phyloP scores from a whole-genome alignment of 2,797 vertebrate genomes.

The Cetoscarus ocellatus region DNA sequence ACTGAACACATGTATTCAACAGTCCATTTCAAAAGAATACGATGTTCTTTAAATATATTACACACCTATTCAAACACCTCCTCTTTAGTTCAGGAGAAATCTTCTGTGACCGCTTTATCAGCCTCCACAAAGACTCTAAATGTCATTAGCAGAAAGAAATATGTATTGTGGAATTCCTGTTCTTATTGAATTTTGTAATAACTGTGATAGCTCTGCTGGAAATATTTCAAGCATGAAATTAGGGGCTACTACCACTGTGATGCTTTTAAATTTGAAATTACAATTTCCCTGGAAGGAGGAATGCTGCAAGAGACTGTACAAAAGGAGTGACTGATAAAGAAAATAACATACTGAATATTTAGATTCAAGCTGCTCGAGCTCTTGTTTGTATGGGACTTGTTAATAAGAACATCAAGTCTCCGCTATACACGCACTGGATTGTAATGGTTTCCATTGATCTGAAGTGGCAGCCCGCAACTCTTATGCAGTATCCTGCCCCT shows the following conservation, averaged over 20 bases:
- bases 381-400: constrained; percentile 21
- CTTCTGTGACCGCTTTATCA: constrained; percentile 54
- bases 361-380: constrained; percentile 23
- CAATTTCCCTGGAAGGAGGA: constrained; percentile 52
- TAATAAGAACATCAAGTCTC: too few relatives aligned
- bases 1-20: constrained; percentile 4
- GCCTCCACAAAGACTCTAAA: constrained; percentile 63
- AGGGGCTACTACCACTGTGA: constrained; percentile 38
- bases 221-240: constrained; percentile 78
- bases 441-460: too few relatives aligned
- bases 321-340: constrained; percentile 42
- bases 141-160: constrained; percentile 70
- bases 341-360: constrained; percentile 24
- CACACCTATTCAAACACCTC: constrained; percentile 43
- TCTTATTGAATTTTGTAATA: constrained; percentile 73
- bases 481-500: too few relatives aligned
- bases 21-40: constrained; percentile 13
- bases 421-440: too few relatives aligned
- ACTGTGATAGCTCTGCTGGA: constrained; percentile 61
- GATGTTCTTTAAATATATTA: constrained; percentile 36
- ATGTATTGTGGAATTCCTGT: constrained; percentile 57
- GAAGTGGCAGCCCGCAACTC: too few relatives aligned
- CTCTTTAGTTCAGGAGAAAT: constrained; percentile 38
- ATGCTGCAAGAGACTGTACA: constrained; percentile 37
- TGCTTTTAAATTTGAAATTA: constrained; percentile 67